phyloP scores from a whole-genome alignment of 2,888 invertebrate genomes.

The Coremacera marginata region DNA sequence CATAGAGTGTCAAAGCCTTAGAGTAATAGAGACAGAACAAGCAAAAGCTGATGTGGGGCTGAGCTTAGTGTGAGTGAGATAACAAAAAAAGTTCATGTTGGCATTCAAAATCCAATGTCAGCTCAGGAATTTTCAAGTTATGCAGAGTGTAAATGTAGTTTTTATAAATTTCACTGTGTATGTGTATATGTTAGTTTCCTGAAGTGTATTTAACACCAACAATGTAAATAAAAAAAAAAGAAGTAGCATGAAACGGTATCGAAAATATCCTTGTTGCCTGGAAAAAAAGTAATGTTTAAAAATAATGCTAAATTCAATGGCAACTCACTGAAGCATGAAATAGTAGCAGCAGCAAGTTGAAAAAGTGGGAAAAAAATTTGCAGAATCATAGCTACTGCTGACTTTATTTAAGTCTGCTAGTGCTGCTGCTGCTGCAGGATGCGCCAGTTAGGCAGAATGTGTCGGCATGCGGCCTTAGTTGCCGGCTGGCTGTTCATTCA shows the following conservation, averaged over 20 bases:
- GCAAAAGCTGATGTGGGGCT: background rate
- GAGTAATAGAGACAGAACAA: background rate
- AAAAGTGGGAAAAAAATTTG: background rate
- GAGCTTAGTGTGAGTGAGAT: background rate
- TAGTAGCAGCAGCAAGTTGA: background rate
- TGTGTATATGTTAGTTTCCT: background rate
- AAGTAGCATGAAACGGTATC: too few species aligned
- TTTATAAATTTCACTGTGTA: conserved; percentile 6
- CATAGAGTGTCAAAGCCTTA: background rate
- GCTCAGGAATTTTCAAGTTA: conserved; percentile 55
- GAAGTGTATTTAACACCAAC: conserved; percentile 29
- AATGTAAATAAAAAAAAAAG: conserved; percentile 2
- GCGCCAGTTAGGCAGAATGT: background rate
- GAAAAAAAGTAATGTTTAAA: conserved; percentile 12
- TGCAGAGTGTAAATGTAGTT: conserved; percentile 29
- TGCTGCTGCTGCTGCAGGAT: conserved; percentile 16
- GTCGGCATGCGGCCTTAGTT: conserved; percentile 12
- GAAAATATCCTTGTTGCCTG: background rate
- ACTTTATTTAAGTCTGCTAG: conserved; percentile 31
- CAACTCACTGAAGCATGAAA: background rate
- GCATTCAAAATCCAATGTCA: conserved; percentile 59
- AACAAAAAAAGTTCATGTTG: conserved; percentile 25
- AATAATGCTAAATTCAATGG: conserved; percentile 35
- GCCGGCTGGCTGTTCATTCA: conserved; percentile 10
- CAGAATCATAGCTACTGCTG: background rate